Percentiles rank a stretch among this genome's conserved stretches.
Conservation (phyloP, 2,113 vertebrate species). For the Eubucco bourcierii region DNA sequence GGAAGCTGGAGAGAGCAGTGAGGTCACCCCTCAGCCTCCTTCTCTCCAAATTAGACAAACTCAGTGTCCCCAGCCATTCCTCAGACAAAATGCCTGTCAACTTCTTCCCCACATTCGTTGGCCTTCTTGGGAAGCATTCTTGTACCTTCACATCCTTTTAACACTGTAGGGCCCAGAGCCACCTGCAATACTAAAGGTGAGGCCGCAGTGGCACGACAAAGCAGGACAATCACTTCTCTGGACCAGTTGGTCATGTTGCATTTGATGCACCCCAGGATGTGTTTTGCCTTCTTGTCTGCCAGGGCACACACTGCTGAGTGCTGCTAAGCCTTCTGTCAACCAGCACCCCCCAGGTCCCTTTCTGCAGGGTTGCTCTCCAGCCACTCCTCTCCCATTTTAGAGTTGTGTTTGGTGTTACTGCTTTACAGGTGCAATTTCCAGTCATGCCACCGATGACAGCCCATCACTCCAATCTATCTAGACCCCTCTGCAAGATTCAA, state of each 20-base stretch:
- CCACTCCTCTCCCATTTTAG: neutral
- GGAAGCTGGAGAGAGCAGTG: too few relatives aligned
- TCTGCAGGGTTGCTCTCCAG: too few relatives aligned
- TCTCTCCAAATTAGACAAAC: too few relatives aligned
- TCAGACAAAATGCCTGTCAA: too few relatives aligned
- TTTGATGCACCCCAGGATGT: neutral
- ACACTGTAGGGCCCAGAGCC: too few relatives aligned
- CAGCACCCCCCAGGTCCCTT: neutral
- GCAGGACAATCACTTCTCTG: neutral
- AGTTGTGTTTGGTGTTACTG: fast-evolving
- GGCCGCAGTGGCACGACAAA: fast-evolving
- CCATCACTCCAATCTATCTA: neutral
- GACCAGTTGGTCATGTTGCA: too few relatives aligned
- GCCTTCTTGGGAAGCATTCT: neutral
- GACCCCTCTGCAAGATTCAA: neutral
- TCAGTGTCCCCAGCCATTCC: too few relatives aligned
- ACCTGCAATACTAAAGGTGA: neutral
- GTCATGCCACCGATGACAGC: neutral
- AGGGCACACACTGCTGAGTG: neutral
- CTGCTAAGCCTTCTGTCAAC: neutral
- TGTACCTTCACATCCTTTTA: neutral
- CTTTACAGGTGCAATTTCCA: neutral
- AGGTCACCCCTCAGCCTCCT: too few relatives aligned
- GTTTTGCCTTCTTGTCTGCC: neutral
- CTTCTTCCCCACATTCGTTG: too few relatives aligned